Conservation (phyloP, 2,113 vertebrate genomes). For the Apteryx owenii region DNA sequence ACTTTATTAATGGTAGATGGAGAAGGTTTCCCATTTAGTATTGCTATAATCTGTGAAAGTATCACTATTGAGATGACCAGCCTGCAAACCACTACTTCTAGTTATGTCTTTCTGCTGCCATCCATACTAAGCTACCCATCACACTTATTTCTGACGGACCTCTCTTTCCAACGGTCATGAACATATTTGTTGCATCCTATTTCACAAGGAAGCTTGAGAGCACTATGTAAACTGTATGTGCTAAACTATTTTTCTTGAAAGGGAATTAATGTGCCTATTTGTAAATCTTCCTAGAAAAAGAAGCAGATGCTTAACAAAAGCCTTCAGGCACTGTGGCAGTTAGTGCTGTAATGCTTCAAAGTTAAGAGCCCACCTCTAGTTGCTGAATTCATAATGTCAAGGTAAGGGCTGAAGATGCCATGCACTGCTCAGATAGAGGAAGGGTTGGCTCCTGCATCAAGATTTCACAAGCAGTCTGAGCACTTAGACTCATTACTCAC, state of each 20-base stretch:
- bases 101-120: background rate
- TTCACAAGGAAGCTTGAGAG: background rate
- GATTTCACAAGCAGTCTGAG: background rate
- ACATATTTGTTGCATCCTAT: background rate
- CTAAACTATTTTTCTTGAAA: background rate
- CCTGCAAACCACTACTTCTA: background rate
- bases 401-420: background rate
- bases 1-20: background rate
- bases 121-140: background rate
- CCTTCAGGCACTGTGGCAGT: background rate
- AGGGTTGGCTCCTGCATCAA: background rate
- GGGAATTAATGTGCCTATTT: background rate
- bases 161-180: fast-evolving
- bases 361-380: background rate
- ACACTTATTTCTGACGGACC: background rate
- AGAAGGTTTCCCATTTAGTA: background rate
- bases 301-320: background rate
- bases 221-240: fast-evolving
- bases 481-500: fast-evolving
- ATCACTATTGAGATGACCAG: background rate
- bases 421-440: background rate
- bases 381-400: background rate
- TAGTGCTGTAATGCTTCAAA: background rate
- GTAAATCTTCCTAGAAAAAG: background rate
- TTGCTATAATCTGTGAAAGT: background rate